These are phyloP conservation scores for Brachynemurus nebulosus DNA, from an alignment of 2,888 invertebrate species.

Conservation along the genomic window DNA sequence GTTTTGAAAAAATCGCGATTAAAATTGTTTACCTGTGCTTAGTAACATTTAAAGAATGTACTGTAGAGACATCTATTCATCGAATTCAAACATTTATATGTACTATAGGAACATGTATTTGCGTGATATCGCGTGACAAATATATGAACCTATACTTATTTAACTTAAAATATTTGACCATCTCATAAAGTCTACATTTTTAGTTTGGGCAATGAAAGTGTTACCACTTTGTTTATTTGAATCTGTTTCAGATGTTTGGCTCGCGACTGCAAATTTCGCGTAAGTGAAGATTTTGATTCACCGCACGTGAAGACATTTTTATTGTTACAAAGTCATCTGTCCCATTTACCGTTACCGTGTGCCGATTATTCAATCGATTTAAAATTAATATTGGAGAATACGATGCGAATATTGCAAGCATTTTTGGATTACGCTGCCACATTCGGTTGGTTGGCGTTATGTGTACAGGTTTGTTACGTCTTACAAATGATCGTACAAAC, in stretches of 20 bases:
- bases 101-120: too few species aligned
- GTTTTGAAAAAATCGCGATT: too few species aligned
- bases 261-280: slow-evolving; percentile 55
- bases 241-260: slow-evolving; percentile 58
- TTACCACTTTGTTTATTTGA: too few species aligned
- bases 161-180: too few species aligned
- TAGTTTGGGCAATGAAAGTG: too few species aligned
- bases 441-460: slow-evolving; percentile 75
- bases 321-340: slow-evolving; percentile 87
- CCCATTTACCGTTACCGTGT: slow-evolving; percentile 67
- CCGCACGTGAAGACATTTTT: slow-evolving; percentile 90
- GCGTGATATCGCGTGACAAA: too few species aligned
- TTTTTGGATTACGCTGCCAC: slow-evolving; percentile 92
- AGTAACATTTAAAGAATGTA: too few species aligned
- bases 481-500: slow-evolving; percentile 90
- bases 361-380: slow-evolving; percentile 93
- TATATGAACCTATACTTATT: too few species aligned
- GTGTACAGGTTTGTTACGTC: slow-evolving; percentile 59
- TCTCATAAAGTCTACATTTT: too few species aligned
- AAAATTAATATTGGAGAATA: slow-evolving; percentile 93
- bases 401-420: slow-evolving; percentile 88
- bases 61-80: too few species aligned
- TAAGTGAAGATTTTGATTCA: slow-evolving; percentile 70
- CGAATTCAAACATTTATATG: too few species aligned
- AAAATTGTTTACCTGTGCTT: too few species aligned